These are phyloP conservation scores for Enoplolaimus lenunculus DNA, from an alignment of 2,888 invertebrate species.

Conservation along the genomic window DNA sequence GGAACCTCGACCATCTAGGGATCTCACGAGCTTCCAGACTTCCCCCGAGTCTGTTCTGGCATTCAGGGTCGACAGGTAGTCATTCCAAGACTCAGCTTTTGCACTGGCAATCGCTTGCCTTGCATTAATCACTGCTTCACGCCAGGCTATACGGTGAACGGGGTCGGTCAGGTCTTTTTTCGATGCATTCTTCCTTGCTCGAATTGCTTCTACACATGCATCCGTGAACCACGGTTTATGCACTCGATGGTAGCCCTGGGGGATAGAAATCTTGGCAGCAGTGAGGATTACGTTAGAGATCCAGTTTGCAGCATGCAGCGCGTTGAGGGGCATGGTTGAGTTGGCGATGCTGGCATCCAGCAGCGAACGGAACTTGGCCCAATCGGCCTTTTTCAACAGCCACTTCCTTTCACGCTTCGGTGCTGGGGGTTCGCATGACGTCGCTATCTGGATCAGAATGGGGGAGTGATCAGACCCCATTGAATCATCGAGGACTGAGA, in stretches of 20 bases:
- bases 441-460: not conserved
- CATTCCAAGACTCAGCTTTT: not conserved
- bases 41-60: slow-evolving; percentile 1
- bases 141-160: not conserved
- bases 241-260: not conserved
- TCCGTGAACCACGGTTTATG: slow-evolving; percentile 6
- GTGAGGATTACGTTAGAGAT: not conserved
- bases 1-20: not conserved
- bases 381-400: not conserved
- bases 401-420: not conserved
- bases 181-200: not conserved
- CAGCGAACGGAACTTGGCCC: not conserved
- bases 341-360: not conserved
- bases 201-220: not conserved
- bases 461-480: not conserved
- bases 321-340: not conserved
- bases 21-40: not conserved
- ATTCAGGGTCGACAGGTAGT: not conserved
- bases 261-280: not conserved
- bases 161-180: not conserved
- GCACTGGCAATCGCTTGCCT: not conserved
- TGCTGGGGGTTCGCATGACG: not conserved
- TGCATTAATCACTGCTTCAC: not conserved
- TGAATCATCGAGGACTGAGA: not conserved
- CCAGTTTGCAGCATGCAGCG: not conserved